Evolutionary conservation across 2,113 vertebrate species (phyloP).

Genomic region (Hepsetus odoe): DNA sequence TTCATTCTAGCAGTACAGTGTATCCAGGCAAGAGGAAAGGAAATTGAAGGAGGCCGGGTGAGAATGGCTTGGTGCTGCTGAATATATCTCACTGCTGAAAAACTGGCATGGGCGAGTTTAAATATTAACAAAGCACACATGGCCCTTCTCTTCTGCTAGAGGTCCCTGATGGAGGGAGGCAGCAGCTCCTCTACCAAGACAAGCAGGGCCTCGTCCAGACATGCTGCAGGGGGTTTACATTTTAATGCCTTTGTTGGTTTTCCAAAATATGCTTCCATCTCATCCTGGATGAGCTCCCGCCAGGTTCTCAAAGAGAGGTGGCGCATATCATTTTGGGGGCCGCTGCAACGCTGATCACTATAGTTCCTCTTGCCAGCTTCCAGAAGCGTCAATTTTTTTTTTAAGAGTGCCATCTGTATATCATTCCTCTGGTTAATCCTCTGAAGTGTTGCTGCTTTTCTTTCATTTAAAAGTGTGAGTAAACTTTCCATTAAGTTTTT

Average conservation of each 20-base stretch:
- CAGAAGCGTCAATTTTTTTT: constrained; percentile 1
- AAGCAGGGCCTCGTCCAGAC: constrained; percentile 76
- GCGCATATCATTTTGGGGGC: constrained; percentile 62
- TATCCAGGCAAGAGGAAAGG: constrained; percentile 44
- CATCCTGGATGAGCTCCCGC: constrained; percentile 72
- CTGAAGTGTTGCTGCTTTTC: constrained; percentile 33
- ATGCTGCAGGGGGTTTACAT: constrained; percentile 82
- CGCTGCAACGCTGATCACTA: constrained; percentile 24
- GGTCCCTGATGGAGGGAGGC: constrained; percentile 74
- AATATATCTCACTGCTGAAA: constrained; percentile 67
- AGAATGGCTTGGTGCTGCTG: constrained; percentile 46
- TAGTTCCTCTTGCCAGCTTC: constrained; percentile 22
- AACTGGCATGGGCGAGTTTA: constrained; percentile 79
- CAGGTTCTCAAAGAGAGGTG: constrained; percentile 76
- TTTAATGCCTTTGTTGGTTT: constrained; percentile 83
- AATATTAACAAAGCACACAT: constrained; percentile 85
- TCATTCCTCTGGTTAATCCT: constrained; percentile 12
- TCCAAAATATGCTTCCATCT: constrained; percentile 84
- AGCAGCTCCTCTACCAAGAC: constrained; percentile 78
- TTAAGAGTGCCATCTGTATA: constrained; percentile 42
- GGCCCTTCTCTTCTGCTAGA: constrained; percentile 72
- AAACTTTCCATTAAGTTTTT: neutral
- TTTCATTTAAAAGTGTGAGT: neutral
- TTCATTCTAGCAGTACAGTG: constrained; percentile 10
- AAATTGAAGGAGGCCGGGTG: constrained; percentile 53